phyloP scores from a whole-genome alignment of 2,888 invertebrate genomes.

The Danaus chrysippus region DNA sequence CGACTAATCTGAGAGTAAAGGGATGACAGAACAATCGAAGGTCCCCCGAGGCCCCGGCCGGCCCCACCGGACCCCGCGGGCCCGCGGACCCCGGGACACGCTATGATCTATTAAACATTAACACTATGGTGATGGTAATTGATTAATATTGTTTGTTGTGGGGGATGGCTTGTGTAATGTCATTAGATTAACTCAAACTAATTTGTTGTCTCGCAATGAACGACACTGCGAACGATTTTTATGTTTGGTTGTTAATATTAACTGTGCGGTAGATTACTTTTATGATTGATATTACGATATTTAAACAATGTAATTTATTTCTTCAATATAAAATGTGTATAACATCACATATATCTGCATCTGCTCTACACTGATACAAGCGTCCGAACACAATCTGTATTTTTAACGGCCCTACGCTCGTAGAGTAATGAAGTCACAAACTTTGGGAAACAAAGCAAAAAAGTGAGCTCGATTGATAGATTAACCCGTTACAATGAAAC shows the following conservation, averaged over 20 bases:
- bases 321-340: too few relatives aligned
- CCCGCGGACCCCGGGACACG: not conserved
- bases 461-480: slow-evolving; percentile 22
- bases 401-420: not conserved
- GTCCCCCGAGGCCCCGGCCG: slow-evolving; percentile 10
- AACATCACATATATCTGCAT: too few relatives aligned
- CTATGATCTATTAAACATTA: slow-evolving; percentile 11
- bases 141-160: slow-evolving; percentile 12
- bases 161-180: slow-evolving; percentile 8
- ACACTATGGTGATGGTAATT: slow-evolving; percentile 15
- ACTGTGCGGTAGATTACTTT: too few relatives aligned
- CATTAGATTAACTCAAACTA: slow-evolving; percentile 30
- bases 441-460: slow-evolving; percentile 5
- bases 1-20: slow-evolving; percentile 39
- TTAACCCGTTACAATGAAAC: slow-evolving; percentile 27
- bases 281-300: too few relatives aligned
- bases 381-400: too few relatives aligned
- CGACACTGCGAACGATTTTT: too few relatives aligned
- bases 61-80: not conserved
- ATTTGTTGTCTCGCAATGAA: not conserved
- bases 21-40: slow-evolving; percentile 34
- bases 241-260: too few relatives aligned
- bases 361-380: too few relatives aligned
- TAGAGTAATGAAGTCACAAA: slow-evolving; percentile 9
- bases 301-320: too few relatives aligned